Conservation (phyloP, 2,797 vertebrate genomes). For the Carduelis carduelis region DNA sequence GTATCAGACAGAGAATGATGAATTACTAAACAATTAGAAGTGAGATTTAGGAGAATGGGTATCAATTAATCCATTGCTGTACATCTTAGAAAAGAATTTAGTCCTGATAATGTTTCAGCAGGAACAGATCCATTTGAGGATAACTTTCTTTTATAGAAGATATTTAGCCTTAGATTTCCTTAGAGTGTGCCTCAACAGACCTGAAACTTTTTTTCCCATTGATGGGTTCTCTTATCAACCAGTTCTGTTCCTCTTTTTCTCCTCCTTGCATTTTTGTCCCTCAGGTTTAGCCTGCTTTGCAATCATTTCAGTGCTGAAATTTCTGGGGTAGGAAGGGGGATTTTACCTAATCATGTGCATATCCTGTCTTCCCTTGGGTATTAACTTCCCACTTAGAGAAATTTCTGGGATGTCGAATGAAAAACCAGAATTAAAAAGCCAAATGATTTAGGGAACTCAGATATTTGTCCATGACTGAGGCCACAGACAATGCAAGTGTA, state of each 20-base stretch:
- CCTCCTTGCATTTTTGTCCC: neutral
- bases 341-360: neutral
- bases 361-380: neutral
- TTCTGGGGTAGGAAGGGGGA: neutral
- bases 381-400: neutral
- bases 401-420: neutral
- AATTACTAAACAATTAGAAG: neutral
- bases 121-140: neutral
- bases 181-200: neutral
- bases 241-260: neutral
- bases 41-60: neutral
- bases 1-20: neutral
- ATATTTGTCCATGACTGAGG: neutral
- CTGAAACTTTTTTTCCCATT: neutral
- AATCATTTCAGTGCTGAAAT: neutral
- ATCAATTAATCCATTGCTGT: neutral
- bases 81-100: neutral
- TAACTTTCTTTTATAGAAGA: neutral
- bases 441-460: neutral
- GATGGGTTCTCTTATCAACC: neutral
- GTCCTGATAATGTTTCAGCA: neutral
- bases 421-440: neutral
- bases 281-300: neutral
- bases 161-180: neutral
- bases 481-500: neutral